These are phyloP conservation scores for Cremastobaeus sp. DNA, from an alignment of 2,888 invertebrate genomes.

Conservation along the genomic window DNA sequence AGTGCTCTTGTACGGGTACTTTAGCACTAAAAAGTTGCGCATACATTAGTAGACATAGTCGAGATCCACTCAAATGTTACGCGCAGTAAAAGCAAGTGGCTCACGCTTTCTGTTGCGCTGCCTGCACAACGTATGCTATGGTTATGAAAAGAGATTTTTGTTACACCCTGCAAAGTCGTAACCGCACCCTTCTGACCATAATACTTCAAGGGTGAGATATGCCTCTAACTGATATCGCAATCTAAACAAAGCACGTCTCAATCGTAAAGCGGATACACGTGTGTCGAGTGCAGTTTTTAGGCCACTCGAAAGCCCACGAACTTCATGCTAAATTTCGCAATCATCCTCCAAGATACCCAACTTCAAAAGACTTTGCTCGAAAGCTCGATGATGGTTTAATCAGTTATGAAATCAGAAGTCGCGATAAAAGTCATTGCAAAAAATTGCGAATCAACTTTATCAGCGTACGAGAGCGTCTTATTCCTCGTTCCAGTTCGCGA, in stretches of 20 bases:
- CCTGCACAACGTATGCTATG: slow-evolving; percentile 43
- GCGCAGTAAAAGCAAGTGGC: slow-evolving; percentile 59
- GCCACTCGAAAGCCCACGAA: slow-evolving; percentile 13
- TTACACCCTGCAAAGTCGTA: slow-evolving; percentile 40
- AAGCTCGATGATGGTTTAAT: background rate
- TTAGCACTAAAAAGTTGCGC: slow-evolving; percentile 58
- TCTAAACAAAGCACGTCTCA: slow-evolving; percentile 19
- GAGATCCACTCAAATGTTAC: slow-evolving; percentile 59
- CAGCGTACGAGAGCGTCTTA: slow-evolving; percentile 26
- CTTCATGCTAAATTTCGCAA: slow-evolving; percentile 2
- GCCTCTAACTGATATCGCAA: slow-evolving; percentile 32
- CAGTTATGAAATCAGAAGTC: background rate
- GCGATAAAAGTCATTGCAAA: slow-evolving; percentile 5
- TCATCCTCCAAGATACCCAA: too few species aligned
- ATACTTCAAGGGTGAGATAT: slow-evolving; percentile 29
- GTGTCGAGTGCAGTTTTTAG: background rate
- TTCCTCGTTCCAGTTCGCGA: slow-evolving; percentile 13
- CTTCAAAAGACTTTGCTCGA: slow-evolving; percentile 5
- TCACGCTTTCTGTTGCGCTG: slow-evolving; percentile 45
- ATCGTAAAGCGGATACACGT: background rate
- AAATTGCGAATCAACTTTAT: slow-evolving; percentile 24
- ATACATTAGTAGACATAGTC: slow-evolving; percentile 58
- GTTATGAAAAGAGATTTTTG: slow-evolving; percentile 57
- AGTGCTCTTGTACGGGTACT: slow-evolving; percentile 54
- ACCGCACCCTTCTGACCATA: slow-evolving; percentile 36